These are phyloP conservation scores for Eupithecia subfuscata DNA, from an alignment of 2,888 invertebrate genomes.

Conservation along the genomic window DNA sequence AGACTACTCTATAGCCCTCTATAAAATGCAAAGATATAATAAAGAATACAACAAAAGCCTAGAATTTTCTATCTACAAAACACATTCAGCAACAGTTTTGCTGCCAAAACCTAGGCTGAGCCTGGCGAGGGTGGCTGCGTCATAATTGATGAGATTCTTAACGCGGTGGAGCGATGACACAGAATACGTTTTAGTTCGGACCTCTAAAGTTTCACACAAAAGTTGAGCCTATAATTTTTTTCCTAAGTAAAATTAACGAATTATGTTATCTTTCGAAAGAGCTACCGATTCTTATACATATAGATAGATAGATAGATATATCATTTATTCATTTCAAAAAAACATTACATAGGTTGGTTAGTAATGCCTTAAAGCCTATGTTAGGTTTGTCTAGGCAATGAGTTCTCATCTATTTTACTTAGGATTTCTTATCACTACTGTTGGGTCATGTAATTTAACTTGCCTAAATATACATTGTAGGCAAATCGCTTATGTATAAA, in stretches of 20 bases:
- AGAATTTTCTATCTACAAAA: slow-evolving; percentile 33
- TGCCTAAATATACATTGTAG: too few relatives aligned
- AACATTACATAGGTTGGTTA: too few relatives aligned
- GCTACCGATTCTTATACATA: neutral
- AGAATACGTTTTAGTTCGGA: slow-evolving; percentile 14
- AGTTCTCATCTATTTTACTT: too few relatives aligned
- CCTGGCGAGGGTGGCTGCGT: slow-evolving; percentile 68
- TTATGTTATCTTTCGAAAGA: neutral
- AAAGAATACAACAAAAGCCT: slow-evolving; percentile 36
- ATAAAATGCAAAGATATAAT: slow-evolving; percentile 31
- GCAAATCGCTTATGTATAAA: too few relatives aligned
- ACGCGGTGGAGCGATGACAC: slow-evolving; percentile 73
- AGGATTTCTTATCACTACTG: too few relatives aligned
- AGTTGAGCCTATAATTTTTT: neutral
- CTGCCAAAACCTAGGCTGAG: slow-evolving; percentile 47
- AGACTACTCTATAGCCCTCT: slow-evolving; percentile 23
- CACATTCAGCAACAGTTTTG: slow-evolving; percentile 40
- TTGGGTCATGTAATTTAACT: too few relatives aligned
- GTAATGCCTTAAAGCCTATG: too few relatives aligned
- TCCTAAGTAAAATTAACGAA: neutral
- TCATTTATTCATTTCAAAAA: too few relatives aligned
- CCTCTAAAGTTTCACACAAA: slow-evolving; percentile 14
- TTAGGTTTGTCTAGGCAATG: too few relatives aligned
- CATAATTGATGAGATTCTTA: slow-evolving; percentile 84
- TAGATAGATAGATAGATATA: too few relatives aligned